Evolutionary conservation across 2,797 vertebrate genomes (phyloP), one percentile per base, ranked within the genome.

Genomic region (Gallirallus australis): DNA sequence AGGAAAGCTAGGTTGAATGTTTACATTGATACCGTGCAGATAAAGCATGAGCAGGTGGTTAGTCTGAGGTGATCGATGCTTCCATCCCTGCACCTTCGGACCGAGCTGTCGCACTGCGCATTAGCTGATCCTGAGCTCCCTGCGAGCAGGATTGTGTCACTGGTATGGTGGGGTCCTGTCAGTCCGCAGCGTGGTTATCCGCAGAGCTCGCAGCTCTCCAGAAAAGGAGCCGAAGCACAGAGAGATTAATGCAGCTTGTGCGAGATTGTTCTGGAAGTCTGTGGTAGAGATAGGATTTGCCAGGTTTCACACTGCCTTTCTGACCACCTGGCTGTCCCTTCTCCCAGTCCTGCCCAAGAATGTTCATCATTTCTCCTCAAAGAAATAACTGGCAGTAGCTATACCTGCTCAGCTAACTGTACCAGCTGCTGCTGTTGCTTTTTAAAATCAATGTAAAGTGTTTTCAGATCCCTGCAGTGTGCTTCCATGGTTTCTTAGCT

Each of bases 401-500:
- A 9, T 39, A 54, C 40, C 47, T 54, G 15, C 85, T 80, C 53
- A 64, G 61, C 59, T 81, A 83, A 93, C 64, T 42, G 52, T 92
- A 59, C 7, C 72, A 69, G 82, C 53, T 87, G 45, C 57, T 72
- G 45, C 78, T 92, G 72, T 78, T 87, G 68, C 50, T 78, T 83
- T 80, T 83, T 68, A 35, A 63, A 90, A 93, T 88, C 84, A 85
- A 39, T 76, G 68, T 30, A 68, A 85, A 92, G 35, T 3, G 3
- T 78, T 95, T 85, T 50, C 57, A 61, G 27, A 39, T 73, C 75
- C 82, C 82, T 81, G 24, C 48, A 80, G 48, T 71, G 69, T 81
- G 21, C 60, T 90, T 93, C 52, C 40, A 15, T 65, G 61, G 40
- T 76, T 93, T 95, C 80, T 86, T 68, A 47, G 37, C 54, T 82